These are phyloP conservation scores for Aphidius colemani DNA, from an alignment of 2,888 invertebrate genomes.

Conservation along the genomic window DNA sequence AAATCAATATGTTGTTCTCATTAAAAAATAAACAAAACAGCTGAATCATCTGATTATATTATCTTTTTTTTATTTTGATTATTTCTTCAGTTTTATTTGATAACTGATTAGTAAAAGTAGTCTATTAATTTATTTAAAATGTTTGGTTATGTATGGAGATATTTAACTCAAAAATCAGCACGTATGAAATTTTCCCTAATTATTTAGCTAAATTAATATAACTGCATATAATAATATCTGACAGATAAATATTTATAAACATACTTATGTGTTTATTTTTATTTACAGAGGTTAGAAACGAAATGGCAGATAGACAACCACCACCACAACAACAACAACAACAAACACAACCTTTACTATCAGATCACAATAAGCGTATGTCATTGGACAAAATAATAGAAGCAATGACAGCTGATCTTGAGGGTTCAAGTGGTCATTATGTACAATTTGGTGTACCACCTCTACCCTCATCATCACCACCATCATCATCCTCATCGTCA, in stretches of 20 bases:
- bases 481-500: conserved; percentile 41
- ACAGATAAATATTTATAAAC: too few relatives aligned
- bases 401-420: conserved; percentile 66
- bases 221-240: too few relatives aligned
- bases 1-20: too few relatives aligned
- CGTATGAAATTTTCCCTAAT: conserved; percentile 4
- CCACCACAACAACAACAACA: conserved; percentile 18
- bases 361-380: conserved; percentile 48
- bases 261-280: conserved; percentile 7
- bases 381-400: conserved; percentile 66
- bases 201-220: too few relatives aligned
- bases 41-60: not conserved
- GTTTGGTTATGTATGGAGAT: conserved; percentile 21
- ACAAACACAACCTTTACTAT: conserved; percentile 24
- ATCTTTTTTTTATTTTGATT: not conserved
- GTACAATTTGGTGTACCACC: conserved; percentile 62
- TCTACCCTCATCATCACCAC: conserved; percentile 39
- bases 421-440: conserved; percentile 65
- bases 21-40: too few relatives aligned
- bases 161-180: not conserved
- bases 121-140: not conserved
- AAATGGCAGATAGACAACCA: conserved; percentile 42
- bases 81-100: not conserved
- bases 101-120: not conserved
- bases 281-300: conserved; percentile 26